Evolutionary conservation across 2,888 invertebrate genomes (phyloP).

Genomic region (Dolichomitus sp.): DNA sequence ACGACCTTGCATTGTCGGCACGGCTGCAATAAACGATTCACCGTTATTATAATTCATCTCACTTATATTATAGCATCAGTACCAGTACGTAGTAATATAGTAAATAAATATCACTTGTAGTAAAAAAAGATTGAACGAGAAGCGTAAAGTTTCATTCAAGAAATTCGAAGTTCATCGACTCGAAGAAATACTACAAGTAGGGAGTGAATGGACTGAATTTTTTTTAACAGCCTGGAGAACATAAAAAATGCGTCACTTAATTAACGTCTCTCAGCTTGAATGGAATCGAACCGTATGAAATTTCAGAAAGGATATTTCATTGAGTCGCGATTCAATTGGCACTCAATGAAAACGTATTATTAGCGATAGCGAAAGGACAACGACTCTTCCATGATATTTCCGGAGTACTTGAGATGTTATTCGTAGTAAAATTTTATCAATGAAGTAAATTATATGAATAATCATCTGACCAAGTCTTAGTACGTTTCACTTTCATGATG

Average conservation of each 20-base stretch:
- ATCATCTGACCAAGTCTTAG: background rate
- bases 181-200: background rate
- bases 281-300: constrained; percentile 11
- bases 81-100: constrained; percentile 2
- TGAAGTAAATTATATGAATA: constrained; percentile 15
- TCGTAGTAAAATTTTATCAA: constrained; percentile 7
- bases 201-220: constrained; percentile 20
- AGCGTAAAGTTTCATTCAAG: constrained; percentile 30
- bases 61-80: background rate
- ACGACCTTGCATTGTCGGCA: constrained; percentile 87
- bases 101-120: background rate
- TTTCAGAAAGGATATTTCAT: constrained; percentile 12
- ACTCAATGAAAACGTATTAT: constrained; percentile 49
- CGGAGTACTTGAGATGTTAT: background rate
- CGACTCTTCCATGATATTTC: background rate
- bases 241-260: constrained; percentile 15
- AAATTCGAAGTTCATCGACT: background rate
- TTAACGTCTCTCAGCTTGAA: constrained; percentile 30
- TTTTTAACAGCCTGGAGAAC: background rate
- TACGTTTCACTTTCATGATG: constrained; percentile 37
- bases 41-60: constrained; percentile 18
- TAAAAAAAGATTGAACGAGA: background rate
- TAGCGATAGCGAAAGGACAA: constrained; percentile 24
- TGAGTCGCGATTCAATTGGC: background rate
- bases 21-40: constrained; percentile 78